phyloP scores from a whole-genome alignment of 1,140 invertebrate genomes.

The Ceratoteleas bidentatus region DNA sequence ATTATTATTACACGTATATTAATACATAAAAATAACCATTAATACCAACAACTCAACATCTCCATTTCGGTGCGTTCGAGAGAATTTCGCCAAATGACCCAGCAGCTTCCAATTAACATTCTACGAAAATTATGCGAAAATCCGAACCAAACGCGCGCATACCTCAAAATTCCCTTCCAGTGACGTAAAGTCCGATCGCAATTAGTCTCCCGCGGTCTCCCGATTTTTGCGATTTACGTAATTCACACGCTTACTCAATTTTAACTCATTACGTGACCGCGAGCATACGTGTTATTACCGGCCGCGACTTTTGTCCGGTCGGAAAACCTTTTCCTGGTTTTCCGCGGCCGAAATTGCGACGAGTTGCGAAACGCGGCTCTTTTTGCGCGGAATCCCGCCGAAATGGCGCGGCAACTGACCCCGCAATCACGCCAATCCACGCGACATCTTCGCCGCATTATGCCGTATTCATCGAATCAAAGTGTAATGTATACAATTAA shows the following conservation, averaged over 20 bases:
- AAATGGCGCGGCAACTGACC: neutral
- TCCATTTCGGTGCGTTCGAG: too few relatives aligned
- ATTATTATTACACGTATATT: too few relatives aligned
- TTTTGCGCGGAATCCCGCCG: too few relatives aligned
- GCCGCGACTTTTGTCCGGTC: neutral
- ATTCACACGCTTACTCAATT: conserved; percentile 2
- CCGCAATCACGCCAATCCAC: conserved; percentile 13
- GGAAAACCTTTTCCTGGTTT: neutral
- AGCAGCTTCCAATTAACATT: too few relatives aligned
- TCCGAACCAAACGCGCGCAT: too few relatives aligned
- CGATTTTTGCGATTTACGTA: conserved; percentile 1
- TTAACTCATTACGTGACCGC: neutral
- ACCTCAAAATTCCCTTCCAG: too few relatives aligned
- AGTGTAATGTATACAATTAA: conserved; percentile 44
- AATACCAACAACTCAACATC: too few relatives aligned
- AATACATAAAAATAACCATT: too few relatives aligned
- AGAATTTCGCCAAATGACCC: too few relatives aligned
- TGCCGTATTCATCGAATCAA: conserved; percentile 14
- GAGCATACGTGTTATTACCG: neutral
- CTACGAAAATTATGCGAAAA: too few relatives aligned
- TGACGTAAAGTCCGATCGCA: too few relatives aligned
- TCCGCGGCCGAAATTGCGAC: neutral
- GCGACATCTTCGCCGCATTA: conserved; percentile 11
- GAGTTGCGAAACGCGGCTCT: too few relatives aligned
- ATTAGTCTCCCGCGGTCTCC: neutral